Conservation (phyloP, 2,797 vertebrate species). For the Lophotriccus pileatus region DNA sequence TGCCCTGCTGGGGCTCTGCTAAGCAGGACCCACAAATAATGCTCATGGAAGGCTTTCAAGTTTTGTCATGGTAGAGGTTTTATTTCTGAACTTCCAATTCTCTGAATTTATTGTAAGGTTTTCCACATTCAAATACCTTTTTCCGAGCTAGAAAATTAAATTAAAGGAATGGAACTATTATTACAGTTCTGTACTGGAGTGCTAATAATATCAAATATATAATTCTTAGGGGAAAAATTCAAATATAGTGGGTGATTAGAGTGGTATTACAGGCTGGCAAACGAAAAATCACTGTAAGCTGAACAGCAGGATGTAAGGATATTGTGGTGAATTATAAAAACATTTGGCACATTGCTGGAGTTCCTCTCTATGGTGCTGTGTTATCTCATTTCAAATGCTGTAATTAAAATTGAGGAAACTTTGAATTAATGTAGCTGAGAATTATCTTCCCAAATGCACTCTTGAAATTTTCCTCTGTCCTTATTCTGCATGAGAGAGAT, state of each 20-base stretch:
- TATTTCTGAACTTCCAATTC: conserved; percentile 6
- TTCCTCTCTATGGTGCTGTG: conserved; percentile 15
- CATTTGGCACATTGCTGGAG: conserved; percentile 18
- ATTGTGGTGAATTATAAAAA: conserved; percentile 52
- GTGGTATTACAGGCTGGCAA: conserved; percentile 38
- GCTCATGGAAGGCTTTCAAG: neutral
- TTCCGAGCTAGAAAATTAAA: conserved; percentile 47
- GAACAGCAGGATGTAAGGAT: conserved; percentile 45
- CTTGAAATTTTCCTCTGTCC: neutral
- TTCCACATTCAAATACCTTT: conserved; percentile 6
- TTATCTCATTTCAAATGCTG: conserved; percentile 44
- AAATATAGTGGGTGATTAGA: conserved; percentile 40
- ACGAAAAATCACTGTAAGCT: conserved; percentile 38
- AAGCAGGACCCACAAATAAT: neutral
- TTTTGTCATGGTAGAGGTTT: neutral
- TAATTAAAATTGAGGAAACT: conserved; percentile 56
- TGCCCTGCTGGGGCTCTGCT: neutral
- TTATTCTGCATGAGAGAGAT: neutral
- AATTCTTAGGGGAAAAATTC: conserved; percentile 47
- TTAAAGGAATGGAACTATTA: conserved; percentile 39
- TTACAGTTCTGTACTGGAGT: neutral
- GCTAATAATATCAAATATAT: conserved; percentile 40
- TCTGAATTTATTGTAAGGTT: conserved; percentile 39
- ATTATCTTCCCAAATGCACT: neutral
- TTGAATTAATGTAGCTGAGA: neutral